Percentiles rank a stretch among this genome's conserved stretches.
Conservation (phyloP, 1,140 invertebrate species). For the Sminthurides bifidus region DNA sequence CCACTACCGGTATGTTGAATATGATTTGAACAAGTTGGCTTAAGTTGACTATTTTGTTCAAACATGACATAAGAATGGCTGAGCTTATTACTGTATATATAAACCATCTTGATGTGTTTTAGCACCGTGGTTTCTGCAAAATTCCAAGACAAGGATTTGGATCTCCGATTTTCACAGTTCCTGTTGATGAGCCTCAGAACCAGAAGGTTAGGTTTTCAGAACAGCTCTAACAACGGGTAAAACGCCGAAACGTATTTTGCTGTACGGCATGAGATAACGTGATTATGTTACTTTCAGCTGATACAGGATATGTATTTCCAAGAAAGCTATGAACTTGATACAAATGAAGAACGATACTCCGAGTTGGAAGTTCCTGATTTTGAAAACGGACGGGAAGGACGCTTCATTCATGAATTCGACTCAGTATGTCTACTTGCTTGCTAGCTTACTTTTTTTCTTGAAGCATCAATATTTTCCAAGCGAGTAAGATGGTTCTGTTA, state of each 20-base stretch:
- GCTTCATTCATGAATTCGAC: slow-evolving; percentile 82
- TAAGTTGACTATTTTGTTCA: background rate
- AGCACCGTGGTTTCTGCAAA: background rate
- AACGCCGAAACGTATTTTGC: background rate
- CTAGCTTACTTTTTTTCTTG: slow-evolving; percentile 1
- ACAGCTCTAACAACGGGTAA: background rate
- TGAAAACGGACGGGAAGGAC: slow-evolving; percentile 56
- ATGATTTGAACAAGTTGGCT: background rate
- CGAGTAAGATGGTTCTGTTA: background rate
- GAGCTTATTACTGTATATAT: too few species aligned
- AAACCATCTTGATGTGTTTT: too few species aligned
- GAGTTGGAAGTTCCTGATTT: slow-evolving; percentile 70
- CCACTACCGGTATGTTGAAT: background rate
- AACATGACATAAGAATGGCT: too few species aligned
- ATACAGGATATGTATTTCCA: slow-evolving; percentile 42
- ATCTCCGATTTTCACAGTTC: slow-evolving; percentile 15
- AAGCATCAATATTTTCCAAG: background rate
- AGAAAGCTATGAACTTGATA: slow-evolving; percentile 63
- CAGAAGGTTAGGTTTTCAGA: background rate
- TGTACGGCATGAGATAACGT: slow-evolving; percentile 27
- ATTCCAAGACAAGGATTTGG: slow-evolving; percentile 33
- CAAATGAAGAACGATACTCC: slow-evolving; percentile 53
- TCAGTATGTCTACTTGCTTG: slow-evolving; percentile 41
- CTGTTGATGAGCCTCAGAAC: background rate
- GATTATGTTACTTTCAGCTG: slow-evolving; percentile 31